A percentile compares a stretch with the other conserved stretches of the same genome.
phyloP scores from a whole-genome alignment of 1,140 invertebrate genomes.

The Drosophila burlai region DNA sequence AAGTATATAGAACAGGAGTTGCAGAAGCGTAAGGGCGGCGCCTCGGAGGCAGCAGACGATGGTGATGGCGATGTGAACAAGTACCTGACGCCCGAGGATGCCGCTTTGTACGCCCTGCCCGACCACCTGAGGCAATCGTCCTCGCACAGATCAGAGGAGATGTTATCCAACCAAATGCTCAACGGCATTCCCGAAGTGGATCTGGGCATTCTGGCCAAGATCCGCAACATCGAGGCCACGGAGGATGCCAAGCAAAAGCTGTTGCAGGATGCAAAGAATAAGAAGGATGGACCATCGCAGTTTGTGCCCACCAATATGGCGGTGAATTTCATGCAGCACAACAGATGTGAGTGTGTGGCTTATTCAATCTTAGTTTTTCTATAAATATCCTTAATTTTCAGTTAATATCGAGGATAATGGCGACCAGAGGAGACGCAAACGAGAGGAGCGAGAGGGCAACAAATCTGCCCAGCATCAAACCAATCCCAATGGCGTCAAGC shows the following conservation, averaged over 20 bases:
- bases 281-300: slow-evolving; percentile 97
- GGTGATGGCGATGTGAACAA: slow-evolving; percentile 85
- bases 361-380: slow-evolving; percentile 26
- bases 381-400: slow-evolving; percentile 85
- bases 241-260: slow-evolving; percentile 98
- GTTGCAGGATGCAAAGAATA: slow-evolving; percentile 94
- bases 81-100: slow-evolving; percentile 94
- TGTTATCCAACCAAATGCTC: slow-evolving; percentile 99
- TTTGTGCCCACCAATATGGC: slow-evolving; percentile 99
- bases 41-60: slow-evolving; percentile 63
- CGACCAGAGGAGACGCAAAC: slow-evolving; percentile 87
- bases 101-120: slow-evolving; percentile 93
- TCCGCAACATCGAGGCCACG: slow-evolving; percentile 98
- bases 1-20: slow-evolving; percentile 98
- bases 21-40: slow-evolving; percentile 92
- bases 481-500: slow-evolving; percentile 86
- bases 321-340: slow-evolving; percentile 98
- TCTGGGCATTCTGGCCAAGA: slow-evolving; percentile 99
- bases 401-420: slow-evolving; percentile 92
- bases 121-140: slow-evolving; percentile 94
- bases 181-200: slow-evolving; percentile 99
- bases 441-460: slow-evolving; percentile 86
- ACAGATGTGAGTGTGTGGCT: slow-evolving; percentile 90
- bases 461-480: slow-evolving; percentile 65
- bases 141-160: slow-evolving; percentile 96